phyloP scores from a whole-genome alignment of 2,888 invertebrate genomes.

The Smittia sp. region DNA sequence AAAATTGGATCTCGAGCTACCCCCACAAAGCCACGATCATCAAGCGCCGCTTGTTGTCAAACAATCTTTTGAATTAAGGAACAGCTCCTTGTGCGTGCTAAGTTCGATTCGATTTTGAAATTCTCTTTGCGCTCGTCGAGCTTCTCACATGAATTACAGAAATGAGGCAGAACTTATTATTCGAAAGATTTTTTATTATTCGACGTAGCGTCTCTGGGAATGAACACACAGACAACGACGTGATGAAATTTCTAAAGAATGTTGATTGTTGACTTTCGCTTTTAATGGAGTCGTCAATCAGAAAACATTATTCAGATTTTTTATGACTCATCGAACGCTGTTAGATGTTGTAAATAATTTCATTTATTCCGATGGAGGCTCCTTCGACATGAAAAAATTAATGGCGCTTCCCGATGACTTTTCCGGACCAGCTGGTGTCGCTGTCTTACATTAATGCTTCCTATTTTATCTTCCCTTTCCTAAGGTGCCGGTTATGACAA shows the following conservation, averaged over 20 bases:
- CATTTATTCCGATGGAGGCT: too few relatives aligned
- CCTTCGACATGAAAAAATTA: too few relatives aligned
- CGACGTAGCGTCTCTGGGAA: neutral
- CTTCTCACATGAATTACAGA: neutral
- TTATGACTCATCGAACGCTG: neutral
- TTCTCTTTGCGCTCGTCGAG: neutral
- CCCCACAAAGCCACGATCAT: neutral
- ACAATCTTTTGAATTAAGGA: constrained; percentile 11
- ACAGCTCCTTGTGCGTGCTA: neutral
- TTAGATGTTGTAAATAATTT: neutral
- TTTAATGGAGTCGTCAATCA: constrained; percentile 33
- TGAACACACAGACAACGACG: constrained; percentile 18
- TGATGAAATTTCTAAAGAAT: constrained; percentile 35
- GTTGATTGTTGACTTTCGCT: constrained; percentile 33
- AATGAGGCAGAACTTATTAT: neutral
- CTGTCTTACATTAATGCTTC: too few relatives aligned
- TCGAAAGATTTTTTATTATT: neutral
- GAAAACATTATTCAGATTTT: constrained; percentile 31
- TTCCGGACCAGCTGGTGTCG: too few relatives aligned
- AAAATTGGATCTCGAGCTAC: neutral
- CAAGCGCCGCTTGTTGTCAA: constrained; percentile 10
- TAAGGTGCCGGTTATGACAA: too few relatives aligned
- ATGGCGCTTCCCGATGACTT: too few relatives aligned
- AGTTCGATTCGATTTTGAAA: neutral
- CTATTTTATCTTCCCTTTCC: too few relatives aligned